Percentiles rank a stretch among this genome's conserved stretches.
Conservation (phyloP, 2,888 invertebrate species). For the Patella caerulea region DNA sequence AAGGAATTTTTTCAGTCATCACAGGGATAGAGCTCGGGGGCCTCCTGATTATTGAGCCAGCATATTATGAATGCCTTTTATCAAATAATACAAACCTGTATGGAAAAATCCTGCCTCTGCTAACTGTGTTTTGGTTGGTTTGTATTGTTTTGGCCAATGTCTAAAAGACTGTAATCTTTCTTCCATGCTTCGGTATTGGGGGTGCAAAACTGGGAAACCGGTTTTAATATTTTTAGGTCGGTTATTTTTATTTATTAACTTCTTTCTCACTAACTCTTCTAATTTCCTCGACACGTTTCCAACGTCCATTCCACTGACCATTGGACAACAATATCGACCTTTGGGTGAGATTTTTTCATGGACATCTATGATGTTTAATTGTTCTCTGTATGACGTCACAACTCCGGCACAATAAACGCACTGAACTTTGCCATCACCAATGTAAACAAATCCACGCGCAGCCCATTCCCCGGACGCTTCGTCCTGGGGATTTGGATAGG, state of each 20-base stretch:
- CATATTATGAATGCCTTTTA: too few relatives aligned
- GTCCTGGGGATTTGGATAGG: neutral
- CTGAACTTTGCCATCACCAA: neutral
- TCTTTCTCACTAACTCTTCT: neutral
- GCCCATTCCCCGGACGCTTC: neutral
- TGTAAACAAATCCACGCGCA: neutral
- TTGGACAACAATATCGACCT: neutral
- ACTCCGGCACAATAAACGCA: neutral
- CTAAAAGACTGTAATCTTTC: neutral
- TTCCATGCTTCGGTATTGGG: neutral
- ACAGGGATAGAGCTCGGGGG: too few relatives aligned
- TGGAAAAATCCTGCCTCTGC: slow-evolving; percentile 5
- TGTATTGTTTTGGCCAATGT: neutral
- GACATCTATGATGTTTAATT: neutral
- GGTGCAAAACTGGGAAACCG: neutral
- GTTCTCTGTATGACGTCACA: neutral
- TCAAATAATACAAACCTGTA: neutral
- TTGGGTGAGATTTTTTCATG: neutral
- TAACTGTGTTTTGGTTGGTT: neutral
- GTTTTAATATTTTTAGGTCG: neutral
- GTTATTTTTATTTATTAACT: neutral
- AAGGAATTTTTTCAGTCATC: too few relatives aligned
- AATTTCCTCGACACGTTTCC: neutral
- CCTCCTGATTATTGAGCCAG: too few relatives aligned
- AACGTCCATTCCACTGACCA: neutral